Evolutionary conservation across 2,888 invertebrate species (phyloP).

Genomic region (Cephus pygmeus): DNA sequence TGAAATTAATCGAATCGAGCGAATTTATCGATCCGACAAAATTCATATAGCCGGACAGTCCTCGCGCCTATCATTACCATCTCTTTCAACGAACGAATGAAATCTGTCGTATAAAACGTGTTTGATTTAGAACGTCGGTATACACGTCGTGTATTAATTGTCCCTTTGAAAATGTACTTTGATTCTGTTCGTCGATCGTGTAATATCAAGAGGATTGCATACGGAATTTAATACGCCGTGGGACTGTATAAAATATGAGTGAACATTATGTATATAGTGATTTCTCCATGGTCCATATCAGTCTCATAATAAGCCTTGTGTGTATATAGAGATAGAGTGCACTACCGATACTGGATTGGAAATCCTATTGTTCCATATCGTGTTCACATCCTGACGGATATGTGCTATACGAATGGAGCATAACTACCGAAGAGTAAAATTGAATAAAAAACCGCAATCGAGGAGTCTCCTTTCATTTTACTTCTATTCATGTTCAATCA

Average conservation of each 20-base stretch:
- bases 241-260: not conserved
- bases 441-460: no score
- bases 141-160: not conserved
- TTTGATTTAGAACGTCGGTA: not conserved
- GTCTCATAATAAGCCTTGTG: no score
- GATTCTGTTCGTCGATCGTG: not conserved
- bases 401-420: no score
- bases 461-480: no score
- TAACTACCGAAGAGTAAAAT: no score
- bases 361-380: no score
- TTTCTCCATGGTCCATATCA: no score
- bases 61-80: not conserved
- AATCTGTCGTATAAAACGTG: not conserved
- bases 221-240: not conserved
- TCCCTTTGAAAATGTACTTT: not conserved
- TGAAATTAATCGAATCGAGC: not conserved
- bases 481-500: no score
- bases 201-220: not conserved
- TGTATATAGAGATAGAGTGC: no score
- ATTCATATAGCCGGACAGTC: not conserved
- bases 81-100: not conserved
- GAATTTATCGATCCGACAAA: not conserved
- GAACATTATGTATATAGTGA: no score
- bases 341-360: no score
- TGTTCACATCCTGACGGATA: no score